Evolutionary conservation across 2,888 invertebrate species (phyloP), one percentile per base, ranked within the genome.

Genomic region (Adelognathus sp.): DNA sequence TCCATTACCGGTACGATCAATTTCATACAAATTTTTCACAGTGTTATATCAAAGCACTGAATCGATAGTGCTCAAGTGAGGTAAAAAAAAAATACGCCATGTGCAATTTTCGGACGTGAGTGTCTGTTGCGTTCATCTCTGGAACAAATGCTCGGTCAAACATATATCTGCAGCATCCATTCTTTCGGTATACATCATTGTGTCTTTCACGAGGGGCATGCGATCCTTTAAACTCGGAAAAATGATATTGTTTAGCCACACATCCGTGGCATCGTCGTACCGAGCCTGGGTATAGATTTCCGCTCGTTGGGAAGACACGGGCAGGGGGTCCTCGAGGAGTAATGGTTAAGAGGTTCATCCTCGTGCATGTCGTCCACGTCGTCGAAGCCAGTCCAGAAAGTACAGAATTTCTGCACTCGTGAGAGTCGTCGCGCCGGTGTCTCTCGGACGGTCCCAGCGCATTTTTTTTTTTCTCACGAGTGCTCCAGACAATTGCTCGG

Each of bases 401-500:
- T 73, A 76, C 66, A 67, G 54, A 41, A 77, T 81, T 81, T 79
- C 79, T 79, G 80, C 79, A 82, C 77, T 80, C 64, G 67, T 63
- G 66, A 69, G 39, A 11, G 18, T 66, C 64, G 81, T 66, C 82
- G 70, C 76, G 80, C 54, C 80, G 70, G 61, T 80, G 73, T 79
- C 73, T 66, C 75, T 66, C 63, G 64, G 70, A 52, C 41, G 72
- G 50, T 44, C 44, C 44, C 58, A 39, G 52, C 41, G 66, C 77
- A 79, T 76, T 74, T 77, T 82, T 44, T 44, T 82, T 85, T 85
- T 87, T 86, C 85, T 85, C 86, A 86, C 83, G 85, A 86, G 83
- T 83, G 80, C 52, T 41, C 86, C 88, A 90, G 89, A 89, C 90
- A 88, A 90, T 90, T 87, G 87, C 86, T 82, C 82, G 85, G 87